Conservation (phyloP, 2,113 vertebrate genomes). For the Amazona guildingii region DNA sequence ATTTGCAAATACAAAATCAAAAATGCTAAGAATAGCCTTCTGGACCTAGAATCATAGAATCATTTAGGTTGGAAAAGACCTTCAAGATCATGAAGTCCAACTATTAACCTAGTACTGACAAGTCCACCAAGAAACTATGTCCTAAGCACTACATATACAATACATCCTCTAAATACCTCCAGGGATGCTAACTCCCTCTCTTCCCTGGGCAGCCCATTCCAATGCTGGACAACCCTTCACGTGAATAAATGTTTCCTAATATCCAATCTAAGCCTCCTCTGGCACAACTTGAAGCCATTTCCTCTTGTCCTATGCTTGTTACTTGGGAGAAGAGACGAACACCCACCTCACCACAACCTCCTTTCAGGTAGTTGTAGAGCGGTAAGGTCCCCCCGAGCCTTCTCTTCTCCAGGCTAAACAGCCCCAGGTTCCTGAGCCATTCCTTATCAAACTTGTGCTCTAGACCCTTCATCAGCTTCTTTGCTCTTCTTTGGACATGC, state of each 20-base stretch:
- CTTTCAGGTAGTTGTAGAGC: not conserved
- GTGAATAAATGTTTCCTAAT: not conserved
- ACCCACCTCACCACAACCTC: not conserved
- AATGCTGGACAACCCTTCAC: fast-evolving
- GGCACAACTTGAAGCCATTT: not conserved
- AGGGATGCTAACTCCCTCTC: not conserved
- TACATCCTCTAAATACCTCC: not conserved
- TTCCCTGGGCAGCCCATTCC: not conserved
- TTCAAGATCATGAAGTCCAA: not conserved
- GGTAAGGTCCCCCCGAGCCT: not conserved
- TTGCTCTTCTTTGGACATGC: fast-evolving
- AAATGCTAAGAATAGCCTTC: not conserved
- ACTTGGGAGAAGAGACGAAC: not conserved
- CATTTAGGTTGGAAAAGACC: not conserved
- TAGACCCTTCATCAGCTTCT: not conserved
- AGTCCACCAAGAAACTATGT: not conserved
- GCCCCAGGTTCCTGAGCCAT: not conserved
- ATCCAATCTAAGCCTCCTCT: not conserved
- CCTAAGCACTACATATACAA: not conserved
- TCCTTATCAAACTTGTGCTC: not conserved
- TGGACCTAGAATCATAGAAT: not conserved
- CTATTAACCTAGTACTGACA: not conserved
- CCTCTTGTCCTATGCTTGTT: not conserved
- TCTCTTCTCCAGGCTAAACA: not conserved
- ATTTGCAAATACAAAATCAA: not conserved